Conservation (phyloP, 2,113 vertebrate genomes). For the Phalacrocorax brasilianus region DNA sequence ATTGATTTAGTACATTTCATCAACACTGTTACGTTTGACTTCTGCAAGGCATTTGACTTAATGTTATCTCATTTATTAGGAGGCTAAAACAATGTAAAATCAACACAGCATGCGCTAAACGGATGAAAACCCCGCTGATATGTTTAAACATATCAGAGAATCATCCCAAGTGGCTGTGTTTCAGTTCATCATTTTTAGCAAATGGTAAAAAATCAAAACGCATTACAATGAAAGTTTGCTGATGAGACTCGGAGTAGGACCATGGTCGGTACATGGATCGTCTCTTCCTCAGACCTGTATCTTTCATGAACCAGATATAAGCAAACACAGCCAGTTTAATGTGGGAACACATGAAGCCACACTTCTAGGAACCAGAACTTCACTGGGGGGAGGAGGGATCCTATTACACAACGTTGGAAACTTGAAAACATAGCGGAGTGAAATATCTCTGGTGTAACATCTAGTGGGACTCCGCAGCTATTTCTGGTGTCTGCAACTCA, state of each 20-base stretch:
- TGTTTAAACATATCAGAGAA: neutral
- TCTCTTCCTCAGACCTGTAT: neutral
- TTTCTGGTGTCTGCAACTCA: slow-evolving; percentile 2
- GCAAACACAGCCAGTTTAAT: neutral
- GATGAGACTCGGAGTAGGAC: neutral
- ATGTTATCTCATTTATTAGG: slow-evolving; percentile 56
- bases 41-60: slow-evolving; percentile 47
- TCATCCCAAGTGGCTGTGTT: neutral
- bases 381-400: neutral
- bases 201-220: neutral
- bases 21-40: slow-evolving; percentile 57
- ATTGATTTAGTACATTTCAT: slow-evolving; percentile 68
- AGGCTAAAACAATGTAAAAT: slow-evolving; percentile 57
- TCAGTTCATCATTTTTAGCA: neutral
- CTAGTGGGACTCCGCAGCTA: slow-evolving; percentile 41
- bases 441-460: slow-evolving; percentile 29
- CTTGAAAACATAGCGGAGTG: neutral
- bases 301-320: neutral
- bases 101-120: neutral
- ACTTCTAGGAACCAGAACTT: neutral
- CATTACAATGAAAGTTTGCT: neutral
- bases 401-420: neutral
- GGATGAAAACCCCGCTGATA: neutral
- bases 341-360: neutral
- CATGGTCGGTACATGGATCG: fast-evolving